A percentile compares a stretch with the other conserved stretches of the same genome.
phyloP scores from a whole-genome alignment of 2,113 vertebrate species.

The Petromus typicus region DNA sequence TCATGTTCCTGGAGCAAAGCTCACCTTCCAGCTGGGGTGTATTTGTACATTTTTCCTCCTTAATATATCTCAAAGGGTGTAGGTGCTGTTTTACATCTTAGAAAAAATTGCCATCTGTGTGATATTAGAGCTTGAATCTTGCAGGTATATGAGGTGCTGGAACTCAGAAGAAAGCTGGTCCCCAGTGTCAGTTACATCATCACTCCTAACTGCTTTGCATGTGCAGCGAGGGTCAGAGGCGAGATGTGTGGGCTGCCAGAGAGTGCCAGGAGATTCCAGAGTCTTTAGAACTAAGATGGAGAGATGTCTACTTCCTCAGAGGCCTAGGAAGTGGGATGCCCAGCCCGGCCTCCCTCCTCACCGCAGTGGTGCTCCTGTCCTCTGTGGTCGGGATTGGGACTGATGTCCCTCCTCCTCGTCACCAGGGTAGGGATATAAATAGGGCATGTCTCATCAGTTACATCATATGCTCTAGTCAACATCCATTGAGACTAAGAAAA shows the following conservation, averaged over 20 bases:
- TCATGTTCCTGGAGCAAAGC: background rate
- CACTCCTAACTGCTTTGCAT: background rate
- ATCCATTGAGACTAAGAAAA: background rate
- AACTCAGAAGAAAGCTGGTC: background rate
- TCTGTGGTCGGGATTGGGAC: no score
- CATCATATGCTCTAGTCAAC: background rate
- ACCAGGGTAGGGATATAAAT: fast-evolving
- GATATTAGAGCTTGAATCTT: background rate
- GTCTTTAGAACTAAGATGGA: background rate
- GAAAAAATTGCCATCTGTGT: background rate
- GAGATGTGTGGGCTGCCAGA: background rate
- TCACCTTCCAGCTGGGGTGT: background rate
- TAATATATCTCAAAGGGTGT: background rate
- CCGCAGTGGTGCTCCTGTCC: fast-evolving
- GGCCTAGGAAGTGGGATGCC: background rate
- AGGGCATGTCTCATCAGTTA: background rate
- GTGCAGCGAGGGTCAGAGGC: no score
- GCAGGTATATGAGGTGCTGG: background rate
- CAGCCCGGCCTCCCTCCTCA: no score
- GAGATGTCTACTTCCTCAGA: background rate
- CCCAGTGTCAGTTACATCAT: no score
- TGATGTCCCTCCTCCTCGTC: background rate
- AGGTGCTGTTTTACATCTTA: background rate
- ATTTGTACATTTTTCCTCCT: background rate
- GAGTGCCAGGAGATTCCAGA: background rate